These are phyloP conservation scores for Oncopodura yosiiana DNA, from an alignment of 1,140 invertebrate genomes.

Conservation along the genomic window DNA sequence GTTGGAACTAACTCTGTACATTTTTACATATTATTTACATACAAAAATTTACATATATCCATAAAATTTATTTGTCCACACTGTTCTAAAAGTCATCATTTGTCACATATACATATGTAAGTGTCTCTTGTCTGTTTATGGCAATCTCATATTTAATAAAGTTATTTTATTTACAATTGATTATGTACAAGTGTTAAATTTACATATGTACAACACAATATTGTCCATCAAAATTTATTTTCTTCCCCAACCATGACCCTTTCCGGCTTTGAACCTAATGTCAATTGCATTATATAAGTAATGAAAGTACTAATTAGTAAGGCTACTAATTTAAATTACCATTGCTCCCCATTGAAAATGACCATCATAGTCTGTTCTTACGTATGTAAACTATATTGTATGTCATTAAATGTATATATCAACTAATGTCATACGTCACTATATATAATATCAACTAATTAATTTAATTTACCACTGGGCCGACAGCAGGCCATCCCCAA, in stretches of 20 bases:
- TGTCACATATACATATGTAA: not conserved
- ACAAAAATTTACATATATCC: no score
- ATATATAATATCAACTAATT: no score
- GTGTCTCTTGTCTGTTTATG: not conserved
- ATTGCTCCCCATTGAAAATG: conserved; percentile 41
- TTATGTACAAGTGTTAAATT: not conserved
- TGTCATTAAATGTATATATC: no score
- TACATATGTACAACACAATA: not conserved
- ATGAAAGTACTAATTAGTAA: not conserved
- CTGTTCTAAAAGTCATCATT: conserved; percentile 1
- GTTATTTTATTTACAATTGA: not conserved
- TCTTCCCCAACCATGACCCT: not conserved
- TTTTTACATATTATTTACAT: not conserved
- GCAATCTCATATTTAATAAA: not conserved
- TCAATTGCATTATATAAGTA: not conserved
- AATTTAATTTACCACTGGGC: no score
- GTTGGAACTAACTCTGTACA: conserved; percentile 13
- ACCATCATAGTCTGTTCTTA: conserved; percentile 39
- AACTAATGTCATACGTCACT: no score
- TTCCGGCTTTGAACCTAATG: not conserved
- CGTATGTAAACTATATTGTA: conserved; percentile 39
- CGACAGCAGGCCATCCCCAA: conserved; percentile 19
- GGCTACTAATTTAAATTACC: conserved; percentile 34
- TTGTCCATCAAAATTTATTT: not conserved
- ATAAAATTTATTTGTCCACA: no score